Conservation (phyloP, 2,888 invertebrate species). For the Euplagia quadripunctaria region DNA sequence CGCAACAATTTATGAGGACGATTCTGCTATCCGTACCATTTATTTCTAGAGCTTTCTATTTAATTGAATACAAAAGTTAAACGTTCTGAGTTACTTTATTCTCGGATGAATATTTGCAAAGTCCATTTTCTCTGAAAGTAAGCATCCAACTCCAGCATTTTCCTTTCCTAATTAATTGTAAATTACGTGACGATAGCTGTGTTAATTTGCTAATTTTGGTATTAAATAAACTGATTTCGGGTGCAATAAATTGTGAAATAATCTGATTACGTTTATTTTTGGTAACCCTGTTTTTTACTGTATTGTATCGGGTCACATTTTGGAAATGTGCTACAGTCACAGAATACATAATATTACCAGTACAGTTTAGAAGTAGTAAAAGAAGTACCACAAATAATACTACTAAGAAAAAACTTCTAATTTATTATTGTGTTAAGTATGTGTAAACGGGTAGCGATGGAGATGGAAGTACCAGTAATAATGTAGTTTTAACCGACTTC, state of each 20-base stretch:
- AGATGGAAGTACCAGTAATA: too few species aligned
- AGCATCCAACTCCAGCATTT: conserved; percentile 79
- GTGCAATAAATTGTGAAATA: conserved; percentile 41
- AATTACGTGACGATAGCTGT: conserved; percentile 83
- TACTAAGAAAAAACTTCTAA: too few species aligned
- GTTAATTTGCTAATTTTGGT: conserved; percentile 80
- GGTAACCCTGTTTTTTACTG: conserved; percentile 3
- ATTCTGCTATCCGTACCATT: conserved; percentile 68
- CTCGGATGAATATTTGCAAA: conserved; percentile 78
- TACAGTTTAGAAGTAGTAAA: too few species aligned
- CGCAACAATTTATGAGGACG: conserved; percentile 66
- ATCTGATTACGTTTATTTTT: conserved; percentile 24
- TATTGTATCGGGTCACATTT: too few species aligned
- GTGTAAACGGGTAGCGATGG: too few species aligned
- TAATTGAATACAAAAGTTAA: conserved; percentile 86
- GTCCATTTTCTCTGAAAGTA: conserved; percentile 81
- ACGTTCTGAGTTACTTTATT: conserved; percentile 78
- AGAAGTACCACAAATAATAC: neutral
- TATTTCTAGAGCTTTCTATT: conserved; percentile 81
- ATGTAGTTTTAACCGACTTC: too few species aligned
- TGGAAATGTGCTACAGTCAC: too few species aligned
- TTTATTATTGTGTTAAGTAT: too few species aligned
- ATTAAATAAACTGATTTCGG: conserved; percentile 58
- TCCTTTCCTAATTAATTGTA: conserved; percentile 85
- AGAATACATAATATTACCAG: too few species aligned